phyloP scores from a whole-genome alignment of 2,888 invertebrate species.

The Barypeithes pellucidus region DNA sequence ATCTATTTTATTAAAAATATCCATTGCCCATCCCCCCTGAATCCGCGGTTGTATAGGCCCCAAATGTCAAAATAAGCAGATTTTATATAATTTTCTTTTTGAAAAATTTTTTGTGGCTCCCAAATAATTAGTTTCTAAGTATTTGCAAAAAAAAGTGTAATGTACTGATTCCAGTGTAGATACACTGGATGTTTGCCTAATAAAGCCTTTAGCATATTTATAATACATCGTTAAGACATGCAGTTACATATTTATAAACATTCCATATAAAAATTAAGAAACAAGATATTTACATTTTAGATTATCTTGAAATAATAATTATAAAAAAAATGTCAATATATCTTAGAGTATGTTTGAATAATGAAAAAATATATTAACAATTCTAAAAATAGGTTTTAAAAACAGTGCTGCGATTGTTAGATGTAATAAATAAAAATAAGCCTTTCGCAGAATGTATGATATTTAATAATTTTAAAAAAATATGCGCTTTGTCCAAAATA shows the following conservation, averaged over 20 bases:
- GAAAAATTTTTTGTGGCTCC: conserved; percentile 34
- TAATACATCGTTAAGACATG: conserved; percentile 65
- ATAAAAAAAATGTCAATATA: conserved; percentile 66
- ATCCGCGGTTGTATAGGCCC: no score
- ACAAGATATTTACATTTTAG: conserved; percentile 54
- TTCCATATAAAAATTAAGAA: conserved; percentile 61
- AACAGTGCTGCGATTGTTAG: conserved; percentile 67
- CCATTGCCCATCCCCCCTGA: no score
- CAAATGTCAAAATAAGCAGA: no score
- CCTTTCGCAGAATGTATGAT: conserved; percentile 70
- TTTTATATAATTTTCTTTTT: no score
- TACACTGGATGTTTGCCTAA: conserved; percentile 69
- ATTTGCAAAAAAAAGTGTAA: conserved; percentile 65
- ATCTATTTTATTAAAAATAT: no score
- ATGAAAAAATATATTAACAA: conserved; percentile 65
- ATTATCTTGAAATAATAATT: conserved; percentile 52
- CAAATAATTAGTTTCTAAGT: conserved; percentile 61
- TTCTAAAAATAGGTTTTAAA: conserved; percentile 68
- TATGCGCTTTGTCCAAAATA: conserved; percentile 67
- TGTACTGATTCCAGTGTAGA: conserved; percentile 67
- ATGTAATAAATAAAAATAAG: conserved; percentile 67
- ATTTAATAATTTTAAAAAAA: conserved; percentile 60
- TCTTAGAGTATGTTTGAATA: conserved; percentile 63
- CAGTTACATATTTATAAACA: conserved; percentile 66
- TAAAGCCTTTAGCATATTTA: conserved; percentile 69